Conservation (phyloP, 2,888 invertebrate genomes). For the Drosophila atripex region DNA sequence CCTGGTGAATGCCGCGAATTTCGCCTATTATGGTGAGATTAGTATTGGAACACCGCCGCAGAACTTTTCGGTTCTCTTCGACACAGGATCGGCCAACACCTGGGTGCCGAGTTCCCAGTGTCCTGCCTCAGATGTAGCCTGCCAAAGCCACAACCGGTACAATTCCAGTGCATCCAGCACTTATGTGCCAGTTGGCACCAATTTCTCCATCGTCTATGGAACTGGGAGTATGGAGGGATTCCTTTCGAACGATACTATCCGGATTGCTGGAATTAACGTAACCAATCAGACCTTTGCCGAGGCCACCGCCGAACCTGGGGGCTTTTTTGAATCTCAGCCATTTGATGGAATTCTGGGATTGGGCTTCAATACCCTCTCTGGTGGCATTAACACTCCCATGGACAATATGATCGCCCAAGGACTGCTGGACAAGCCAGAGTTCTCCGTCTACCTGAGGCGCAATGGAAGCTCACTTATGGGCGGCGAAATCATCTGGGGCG, state of each 20-base stretch:
- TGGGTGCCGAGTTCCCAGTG: constrained; percentile 99
- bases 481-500: constrained; percentile 95
- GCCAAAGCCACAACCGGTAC: constrained; percentile 97
- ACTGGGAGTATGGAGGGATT: constrained; percentile 97
- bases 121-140: constrained; percentile 89
- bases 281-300: constrained; percentile 95
- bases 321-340: constrained; percentile 96
- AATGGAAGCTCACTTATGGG: constrained; percentile 86
- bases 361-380: constrained; percentile 92
- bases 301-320: constrained; percentile 95
- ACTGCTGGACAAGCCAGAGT: constrained; percentile 88
- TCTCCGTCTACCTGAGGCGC: constrained; percentile 94
- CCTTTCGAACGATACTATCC: constrained; percentile 93
- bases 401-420: constrained; percentile 94
- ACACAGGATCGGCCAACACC: constrained; percentile 98
- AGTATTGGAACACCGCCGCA: constrained; percentile 95
- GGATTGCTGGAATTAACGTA: constrained; percentile 87
- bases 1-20: constrained; percentile 94
- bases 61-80: constrained; percentile 96
- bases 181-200: constrained; percentile 93
- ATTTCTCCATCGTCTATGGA: constrained; percentile 96
- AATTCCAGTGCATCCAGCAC: constrained; percentile 91
- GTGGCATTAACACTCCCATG: constrained; percentile 94
- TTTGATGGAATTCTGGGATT: constrained; percentile 98
- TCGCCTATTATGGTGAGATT: constrained; percentile 97